Percentiles rank a stretch among this genome's conserved stretches.
phyloP scores from a whole-genome alignment of 2,113 vertebrate genomes.

The cattle (Bos taurus) region ARS-UCD2.0 NC_037334.1:40768501-40769000 shows the following conservation, averaged over 20 bases:
- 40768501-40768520: neutral
- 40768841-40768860: neutral
- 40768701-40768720: neutral
- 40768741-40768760: neutral
- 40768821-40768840: neutral
- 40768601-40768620: neutral
- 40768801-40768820: neutral
- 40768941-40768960: neutral
- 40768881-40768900: neutral
- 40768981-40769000: neutral
- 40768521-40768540: neutral
- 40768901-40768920: neutral
- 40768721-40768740: neutral
- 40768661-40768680: neutral
- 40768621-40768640: neutral
- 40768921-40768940: neutral
- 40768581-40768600: neutral
- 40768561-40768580: neutral
- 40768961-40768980: neutral
- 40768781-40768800: neutral
- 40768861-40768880: neutral
- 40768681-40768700: neutral
- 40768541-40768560: neutral
- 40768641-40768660: neutral
- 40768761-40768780: neutral